These are phyloP conservation scores for Pempheris klunzingeri DNA, from an alignment of 2,797 vertebrate genomes.

Conservation along the genomic window DNA sequence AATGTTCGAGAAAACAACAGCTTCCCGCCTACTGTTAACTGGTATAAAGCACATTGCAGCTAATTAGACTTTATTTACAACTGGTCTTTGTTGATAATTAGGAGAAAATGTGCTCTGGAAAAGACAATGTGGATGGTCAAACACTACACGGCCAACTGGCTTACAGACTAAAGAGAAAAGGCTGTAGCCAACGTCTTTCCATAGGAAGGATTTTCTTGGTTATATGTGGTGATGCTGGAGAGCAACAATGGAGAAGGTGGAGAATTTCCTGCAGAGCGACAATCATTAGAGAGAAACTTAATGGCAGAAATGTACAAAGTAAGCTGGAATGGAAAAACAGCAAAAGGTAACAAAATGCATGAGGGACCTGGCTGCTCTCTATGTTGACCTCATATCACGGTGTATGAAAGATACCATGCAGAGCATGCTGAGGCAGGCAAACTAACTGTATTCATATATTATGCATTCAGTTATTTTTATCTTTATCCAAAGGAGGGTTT, in stretches of 20 bases:
- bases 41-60: not conserved
- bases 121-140: not conserved
- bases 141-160: not conserved
- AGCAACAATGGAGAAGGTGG: not conserved
- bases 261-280: conserved; percentile 20
- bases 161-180: not conserved
- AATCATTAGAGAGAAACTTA: conserved; percentile 30
- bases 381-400: conserved; percentile 22
- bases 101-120: not conserved
- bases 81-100: not conserved
- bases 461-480: conserved; percentile 52
- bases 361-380: conserved; percentile 12
- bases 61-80: not conserved
- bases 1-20: too few species aligned
- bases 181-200: too few species aligned
- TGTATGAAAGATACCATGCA: conserved; percentile 11
- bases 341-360: conserved; percentile 10
- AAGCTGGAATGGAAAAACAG: conserved; percentile 14
- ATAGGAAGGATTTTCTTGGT: not conserved
- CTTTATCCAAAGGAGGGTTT: conserved; percentile 9
- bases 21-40: not conserved
- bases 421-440: conserved; percentile 32
- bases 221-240: not conserved
- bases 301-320: conserved; percentile 14
- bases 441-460: conserved; percentile 42